Conservation (phyloP, 2,113 vertebrate genomes). For the Odocoileus hemionus region DNA sequence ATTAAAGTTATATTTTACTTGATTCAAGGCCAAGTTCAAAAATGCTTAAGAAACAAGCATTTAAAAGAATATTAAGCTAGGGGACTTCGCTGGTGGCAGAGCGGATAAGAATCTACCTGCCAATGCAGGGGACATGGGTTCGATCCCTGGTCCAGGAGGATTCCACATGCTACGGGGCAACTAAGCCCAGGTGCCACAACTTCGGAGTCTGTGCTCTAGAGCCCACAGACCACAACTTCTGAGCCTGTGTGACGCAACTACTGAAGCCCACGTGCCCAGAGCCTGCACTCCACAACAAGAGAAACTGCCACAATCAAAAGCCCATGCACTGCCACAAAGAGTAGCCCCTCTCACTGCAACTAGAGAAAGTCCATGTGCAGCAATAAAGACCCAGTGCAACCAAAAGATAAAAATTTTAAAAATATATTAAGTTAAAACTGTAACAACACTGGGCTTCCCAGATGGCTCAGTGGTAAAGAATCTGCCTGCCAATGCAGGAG, state of each 20-base stretch:
- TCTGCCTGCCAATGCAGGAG: neutral
- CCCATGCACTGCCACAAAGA: neutral
- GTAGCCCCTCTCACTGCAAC: neutral
- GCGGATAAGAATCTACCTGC: neutral
- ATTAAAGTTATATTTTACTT: neutral
- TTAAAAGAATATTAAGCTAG: neutral
- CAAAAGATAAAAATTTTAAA: neutral
- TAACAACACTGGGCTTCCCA: neutral
- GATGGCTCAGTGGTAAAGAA: neutral
- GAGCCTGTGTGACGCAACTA: neutral
- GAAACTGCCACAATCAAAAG: neutral
- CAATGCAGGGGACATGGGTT: neutral
- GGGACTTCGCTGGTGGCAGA: neutral
- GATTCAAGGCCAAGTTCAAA: neutral
- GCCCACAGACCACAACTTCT: neutral
- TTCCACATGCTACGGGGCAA: neutral
- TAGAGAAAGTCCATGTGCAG: neutral
- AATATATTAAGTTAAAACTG: neutral
- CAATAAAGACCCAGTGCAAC: neutral
- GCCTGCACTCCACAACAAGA: neutral
- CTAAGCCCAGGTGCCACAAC: neutral
- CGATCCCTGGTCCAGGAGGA: neutral
- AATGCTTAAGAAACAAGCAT: neutral
- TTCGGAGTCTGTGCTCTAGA: neutral
- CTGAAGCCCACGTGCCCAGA: neutral